Conservation (phyloP, 2,888 invertebrate species). For the Stictocephala bisonia region DNA sequence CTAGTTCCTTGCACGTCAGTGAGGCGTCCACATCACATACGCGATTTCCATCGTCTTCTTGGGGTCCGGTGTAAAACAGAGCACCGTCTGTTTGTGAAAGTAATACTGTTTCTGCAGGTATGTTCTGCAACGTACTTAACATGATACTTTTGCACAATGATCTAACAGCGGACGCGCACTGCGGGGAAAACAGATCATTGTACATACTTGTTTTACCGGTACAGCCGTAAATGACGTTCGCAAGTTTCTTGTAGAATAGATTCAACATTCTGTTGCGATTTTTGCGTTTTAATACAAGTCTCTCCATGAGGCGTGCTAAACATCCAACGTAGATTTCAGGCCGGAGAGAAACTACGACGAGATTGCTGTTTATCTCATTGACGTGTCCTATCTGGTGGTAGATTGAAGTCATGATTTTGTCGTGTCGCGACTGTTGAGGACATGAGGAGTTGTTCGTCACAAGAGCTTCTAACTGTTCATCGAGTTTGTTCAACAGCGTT, state of each 20-base stretch:
- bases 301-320: neutral
- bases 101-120: neutral
- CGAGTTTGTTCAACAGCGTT: too few relatives aligned
- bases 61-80: too few relatives aligned
- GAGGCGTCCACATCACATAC: too few relatives aligned
- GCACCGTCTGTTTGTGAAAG: neutral
- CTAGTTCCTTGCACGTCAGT: too few relatives aligned
- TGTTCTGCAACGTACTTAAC: neutral
- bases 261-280: neutral
- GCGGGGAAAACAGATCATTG: neutral
- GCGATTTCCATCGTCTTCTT: too few relatives aligned
- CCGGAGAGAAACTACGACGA: neutral
- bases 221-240: neutral
- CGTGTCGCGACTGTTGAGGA: too few relatives aligned
- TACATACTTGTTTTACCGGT: neutral
- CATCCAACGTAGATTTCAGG: neutral
- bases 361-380: neutral
- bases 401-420: neutral
- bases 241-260: neutral
- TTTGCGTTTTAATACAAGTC: neutral
- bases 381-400: neutral
- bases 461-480: too few relatives aligned
- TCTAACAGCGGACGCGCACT: neutral
- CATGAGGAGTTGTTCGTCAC: too few relatives aligned
- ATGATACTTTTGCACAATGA: neutral